Evolutionary conservation across 2,888 invertebrate species (phyloP).

Genomic region (Tenthredo mesomela): DNA sequence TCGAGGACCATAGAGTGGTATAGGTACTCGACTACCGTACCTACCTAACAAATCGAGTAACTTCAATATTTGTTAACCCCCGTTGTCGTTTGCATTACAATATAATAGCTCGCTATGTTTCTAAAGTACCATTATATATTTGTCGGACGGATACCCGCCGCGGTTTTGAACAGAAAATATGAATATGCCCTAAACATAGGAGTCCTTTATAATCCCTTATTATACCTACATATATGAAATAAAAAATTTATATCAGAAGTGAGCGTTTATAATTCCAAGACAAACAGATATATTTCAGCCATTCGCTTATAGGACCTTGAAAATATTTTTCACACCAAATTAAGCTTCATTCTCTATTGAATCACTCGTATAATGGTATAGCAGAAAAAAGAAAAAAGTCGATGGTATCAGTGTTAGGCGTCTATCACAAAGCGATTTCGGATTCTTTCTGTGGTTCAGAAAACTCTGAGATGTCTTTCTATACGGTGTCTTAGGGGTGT

Average conservation of each 20-base stretch:
- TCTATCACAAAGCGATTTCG: background rate
- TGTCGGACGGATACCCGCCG: background rate
- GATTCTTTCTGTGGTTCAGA: background rate
- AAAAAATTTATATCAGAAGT: background rate
- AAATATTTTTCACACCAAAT: background rate
- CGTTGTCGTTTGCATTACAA: slow-evolving; percentile 36
- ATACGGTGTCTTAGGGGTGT: background rate
- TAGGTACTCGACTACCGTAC: background rate
- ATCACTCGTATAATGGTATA: background rate
- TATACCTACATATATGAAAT: background rate
- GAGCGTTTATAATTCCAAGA: background rate
- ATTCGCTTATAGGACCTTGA: background rate
- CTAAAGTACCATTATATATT: slow-evolving; percentile 14
- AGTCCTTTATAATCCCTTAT: background rate
- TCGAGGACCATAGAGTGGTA: background rate
- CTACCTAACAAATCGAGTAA: slow-evolving; percentile 11
- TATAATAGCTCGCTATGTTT: slow-evolving; percentile 21
- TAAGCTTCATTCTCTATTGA: background rate
- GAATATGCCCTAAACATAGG: background rate
- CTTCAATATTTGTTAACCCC: slow-evolving; percentile 46
- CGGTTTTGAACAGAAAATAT: background rate
- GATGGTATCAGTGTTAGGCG: slow-evolving; percentile 3
- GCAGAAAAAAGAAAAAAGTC: background rate
- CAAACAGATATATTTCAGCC: background rate
- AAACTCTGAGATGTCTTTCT: background rate